Conservation (phyloP, 1,140 invertebrate genomes). For the Drosophila gunungcola region DNA sequence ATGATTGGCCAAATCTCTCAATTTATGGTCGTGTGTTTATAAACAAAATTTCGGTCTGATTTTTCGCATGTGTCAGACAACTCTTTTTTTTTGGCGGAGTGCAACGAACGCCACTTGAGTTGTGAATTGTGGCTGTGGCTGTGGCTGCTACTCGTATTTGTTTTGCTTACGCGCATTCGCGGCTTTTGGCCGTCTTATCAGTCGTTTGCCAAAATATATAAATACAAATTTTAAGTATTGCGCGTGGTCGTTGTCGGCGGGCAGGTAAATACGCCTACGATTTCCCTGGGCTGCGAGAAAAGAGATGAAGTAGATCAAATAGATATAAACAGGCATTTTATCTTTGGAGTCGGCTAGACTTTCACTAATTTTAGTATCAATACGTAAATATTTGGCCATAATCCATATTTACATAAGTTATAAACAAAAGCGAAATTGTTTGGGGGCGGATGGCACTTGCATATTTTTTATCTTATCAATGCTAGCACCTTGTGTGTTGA, state of each 20-base stretch:
- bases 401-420: background rate
- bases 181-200: constrained; percentile 61
- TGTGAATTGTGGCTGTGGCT: constrained; percentile 10
- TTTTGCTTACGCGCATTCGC: constrained; percentile 68
- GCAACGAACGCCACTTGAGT: constrained; percentile 62
- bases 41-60: constrained; percentile 19
- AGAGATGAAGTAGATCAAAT: constrained; percentile 16
- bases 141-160: constrained; percentile 51
- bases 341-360: constrained; percentile 7
- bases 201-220: constrained; percentile 60
- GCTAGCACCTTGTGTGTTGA: background rate
- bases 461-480: constrained; percentile 3
- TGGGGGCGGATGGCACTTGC: background rate
- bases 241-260: constrained; percentile 26
- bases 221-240: constrained; percentile 16
- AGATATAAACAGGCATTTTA: constrained; percentile 9
- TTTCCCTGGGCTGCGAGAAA: background rate
- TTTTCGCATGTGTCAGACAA: constrained; percentile 53
- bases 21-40: constrained; percentile 14
- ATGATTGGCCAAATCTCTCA: constrained; percentile 31
- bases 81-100: constrained; percentile 51
- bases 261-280: constrained; percentile 27
- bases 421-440: background rate
- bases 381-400: background rate
- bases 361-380: constrained; percentile 7